Percentiles rank a stretch among this genome's conserved stretches.
Evolutionary conservation across 2,797 vertebrate species (phyloP).

Genomic region (Sebastes umbrosus): DNA sequence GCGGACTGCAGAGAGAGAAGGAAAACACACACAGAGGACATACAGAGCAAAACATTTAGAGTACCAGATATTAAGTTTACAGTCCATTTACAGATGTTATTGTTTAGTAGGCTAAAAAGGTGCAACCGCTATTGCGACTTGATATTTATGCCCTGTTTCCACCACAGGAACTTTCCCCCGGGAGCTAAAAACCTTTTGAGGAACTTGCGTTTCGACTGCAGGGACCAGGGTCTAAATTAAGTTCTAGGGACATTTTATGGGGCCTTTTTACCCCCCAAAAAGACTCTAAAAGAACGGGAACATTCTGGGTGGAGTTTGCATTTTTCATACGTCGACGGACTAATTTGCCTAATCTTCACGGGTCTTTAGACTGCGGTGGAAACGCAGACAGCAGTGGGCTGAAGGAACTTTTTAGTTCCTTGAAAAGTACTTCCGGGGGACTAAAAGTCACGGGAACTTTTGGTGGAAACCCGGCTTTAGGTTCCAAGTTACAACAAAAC

Average conservation of each 20-base stretch:
- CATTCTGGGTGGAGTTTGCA: rapidly evolving
- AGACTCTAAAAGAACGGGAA: too few species aligned
- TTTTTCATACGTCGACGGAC: too few species aligned
- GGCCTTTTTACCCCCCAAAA: too few species aligned
- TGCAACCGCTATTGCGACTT: not conserved
- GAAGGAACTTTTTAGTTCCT: too few species aligned
- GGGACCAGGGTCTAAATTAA: too few species aligned
- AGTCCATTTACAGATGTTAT: not conserved
- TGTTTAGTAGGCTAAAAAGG: not conserved
- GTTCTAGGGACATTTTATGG: too few species aligned
- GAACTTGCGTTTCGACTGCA: too few species aligned
- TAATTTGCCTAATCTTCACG: too few species aligned
- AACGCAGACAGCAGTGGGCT: rapidly evolving
- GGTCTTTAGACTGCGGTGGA: too few species aligned
- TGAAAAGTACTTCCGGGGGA: rapidly evolving
- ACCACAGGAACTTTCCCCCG: too few species aligned
- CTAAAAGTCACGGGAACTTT: too few species aligned
- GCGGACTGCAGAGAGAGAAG: constrained; percentile 83
- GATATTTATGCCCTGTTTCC: not conserved
- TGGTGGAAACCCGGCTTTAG: not conserved
- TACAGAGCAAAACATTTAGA: not conserved
- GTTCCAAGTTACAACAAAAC: constrained; percentile 6
- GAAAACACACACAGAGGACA: not conserved
- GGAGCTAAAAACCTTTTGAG: too few species aligned
- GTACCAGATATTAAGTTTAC: not conserved